Conservation (phyloP, 1,140 invertebrate genomes). For the Drosophila santomea region DNA sequence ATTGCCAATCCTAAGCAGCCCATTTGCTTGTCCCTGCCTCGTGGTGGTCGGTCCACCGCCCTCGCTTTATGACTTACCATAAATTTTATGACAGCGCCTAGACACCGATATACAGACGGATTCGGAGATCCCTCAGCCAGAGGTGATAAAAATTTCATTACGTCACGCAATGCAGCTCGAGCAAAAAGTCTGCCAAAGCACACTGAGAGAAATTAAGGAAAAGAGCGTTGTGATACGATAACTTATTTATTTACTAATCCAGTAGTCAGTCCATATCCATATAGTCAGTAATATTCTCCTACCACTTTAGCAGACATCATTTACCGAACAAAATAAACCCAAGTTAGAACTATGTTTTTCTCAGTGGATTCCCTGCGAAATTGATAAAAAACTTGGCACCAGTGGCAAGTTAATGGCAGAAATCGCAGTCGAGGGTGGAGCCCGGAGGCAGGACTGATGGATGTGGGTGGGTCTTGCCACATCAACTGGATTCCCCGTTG, state of each 20-base stretch:
- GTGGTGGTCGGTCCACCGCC: constrained; percentile 22
- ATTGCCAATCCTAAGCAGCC: constrained; percentile 14
- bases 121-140: constrained; percentile 45
- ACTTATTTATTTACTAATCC: no score
- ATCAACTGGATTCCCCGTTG: constrained; percentile 21
- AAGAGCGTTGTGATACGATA: no score
- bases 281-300: no score
- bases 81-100: constrained; percentile 81
- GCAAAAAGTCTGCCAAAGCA: constrained; percentile 4
- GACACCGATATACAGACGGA: constrained; percentile 52
- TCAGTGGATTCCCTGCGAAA: constrained; percentile 31
- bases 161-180: constrained; percentile 64
- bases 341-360: neutral
- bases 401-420: constrained; percentile 62
- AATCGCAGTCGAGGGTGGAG: constrained; percentile 45
- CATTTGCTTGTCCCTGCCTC: constrained; percentile 11
- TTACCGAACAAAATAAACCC: no score
- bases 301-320: no score
- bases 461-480: constrained; percentile 34
- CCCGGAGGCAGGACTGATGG: constrained; percentile 44
- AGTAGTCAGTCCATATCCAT: no score
- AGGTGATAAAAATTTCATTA: constrained; percentile 82
- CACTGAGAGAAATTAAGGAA: constrained; percentile 1
- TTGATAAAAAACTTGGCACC: constrained; percentile 64
- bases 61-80: constrained; percentile 71